Evolutionary conservation across 2,797 vertebrate genomes (phyloP).

Genomic region (Kryptopterus vitreolus): DNA sequence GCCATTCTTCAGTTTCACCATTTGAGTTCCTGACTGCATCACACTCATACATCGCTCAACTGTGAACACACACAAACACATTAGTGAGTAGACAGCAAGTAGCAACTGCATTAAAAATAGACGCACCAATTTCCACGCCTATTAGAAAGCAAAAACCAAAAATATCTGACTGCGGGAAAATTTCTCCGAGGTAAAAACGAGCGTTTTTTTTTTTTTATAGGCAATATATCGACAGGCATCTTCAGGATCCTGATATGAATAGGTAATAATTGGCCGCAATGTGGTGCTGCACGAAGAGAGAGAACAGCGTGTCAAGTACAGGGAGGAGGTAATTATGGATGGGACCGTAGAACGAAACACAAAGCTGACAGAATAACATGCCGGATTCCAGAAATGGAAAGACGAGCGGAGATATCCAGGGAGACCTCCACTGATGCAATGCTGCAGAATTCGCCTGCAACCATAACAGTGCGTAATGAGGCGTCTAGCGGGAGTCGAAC

Average conservation of each 20-base stretch:
- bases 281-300: background rate
- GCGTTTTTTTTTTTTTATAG: constrained; percentile 8
- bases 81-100: constrained; percentile 18
- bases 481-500: constrained; percentile 21
- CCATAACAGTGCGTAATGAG: constrained; percentile 31
- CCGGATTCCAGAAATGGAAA: background rate
- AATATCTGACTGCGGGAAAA: constrained; percentile 9
- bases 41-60: constrained; percentile 99
- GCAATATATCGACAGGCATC: background rate
- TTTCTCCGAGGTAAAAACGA: background rate
- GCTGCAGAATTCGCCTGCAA: constrained; percentile 36
- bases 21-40: constrained; percentile 99
- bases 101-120: constrained; percentile 2
- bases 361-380: background rate
- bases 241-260: background rate
- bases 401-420: background rate
- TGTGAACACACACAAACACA: constrained; percentile 60
- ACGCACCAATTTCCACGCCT: constrained; percentile 10
- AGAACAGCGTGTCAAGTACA: constrained; percentile 11
- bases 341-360: background rate
- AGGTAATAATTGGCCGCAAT: constrained; percentile 12
- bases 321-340: constrained; percentile 1
- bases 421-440: constrained; percentile 47
- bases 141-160: constrained; percentile 10
- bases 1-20: constrained; percentile 96